Evolutionary conservation across 1,140 invertebrate species (phyloP).

Genomic region (Centruroides sculpturatus): DNA sequence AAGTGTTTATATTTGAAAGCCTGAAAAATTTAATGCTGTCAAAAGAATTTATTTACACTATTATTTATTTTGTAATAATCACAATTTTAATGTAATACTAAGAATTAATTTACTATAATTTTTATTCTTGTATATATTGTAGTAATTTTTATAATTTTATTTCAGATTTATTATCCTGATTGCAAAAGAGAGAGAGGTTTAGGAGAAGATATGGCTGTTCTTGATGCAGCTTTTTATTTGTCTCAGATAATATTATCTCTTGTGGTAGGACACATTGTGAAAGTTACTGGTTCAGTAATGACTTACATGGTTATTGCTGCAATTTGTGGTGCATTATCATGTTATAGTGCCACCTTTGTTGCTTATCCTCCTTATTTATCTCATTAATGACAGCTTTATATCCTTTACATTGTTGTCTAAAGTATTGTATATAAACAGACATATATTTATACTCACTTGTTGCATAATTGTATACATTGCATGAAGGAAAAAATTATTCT

Average conservation of each 20-base stretch:
- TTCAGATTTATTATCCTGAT: slow-evolving; percentile 26
- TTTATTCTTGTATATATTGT: slow-evolving; percentile 1
- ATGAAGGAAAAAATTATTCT: too few relatives aligned
- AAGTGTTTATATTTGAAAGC: too few relatives aligned
- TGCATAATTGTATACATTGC: too few relatives aligned
- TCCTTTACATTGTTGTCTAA: too few relatives aligned
- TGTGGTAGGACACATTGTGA: slow-evolving; percentile 33
- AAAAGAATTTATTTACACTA: too few relatives aligned
- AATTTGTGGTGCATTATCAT: slow-evolving; percentile 16
- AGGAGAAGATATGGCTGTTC: slow-evolving; percentile 32
- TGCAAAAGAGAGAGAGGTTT: slow-evolving; percentile 24
- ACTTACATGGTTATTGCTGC: slow-evolving; percentile 30
- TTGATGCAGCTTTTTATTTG: slow-evolving; percentile 35
- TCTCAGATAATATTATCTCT: slow-evolving; percentile 33
- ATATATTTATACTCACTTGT: too few relatives aligned
- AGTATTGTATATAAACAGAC: too few relatives aligned
- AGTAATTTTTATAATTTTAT: slow-evolving; percentile 4
- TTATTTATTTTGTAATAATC: too few relatives aligned
- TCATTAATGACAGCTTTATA: too few relatives aligned
- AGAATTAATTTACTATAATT: background rate
- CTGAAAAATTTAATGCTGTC: too few relatives aligned
- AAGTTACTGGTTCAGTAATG: slow-evolving; percentile 28
- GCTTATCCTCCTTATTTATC: background rate
- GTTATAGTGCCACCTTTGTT: background rate
- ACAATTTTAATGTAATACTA: background rate